Conservation (phyloP, 2,113 vertebrate genomes). For the Mesoclemmys tuberculata region DNA sequence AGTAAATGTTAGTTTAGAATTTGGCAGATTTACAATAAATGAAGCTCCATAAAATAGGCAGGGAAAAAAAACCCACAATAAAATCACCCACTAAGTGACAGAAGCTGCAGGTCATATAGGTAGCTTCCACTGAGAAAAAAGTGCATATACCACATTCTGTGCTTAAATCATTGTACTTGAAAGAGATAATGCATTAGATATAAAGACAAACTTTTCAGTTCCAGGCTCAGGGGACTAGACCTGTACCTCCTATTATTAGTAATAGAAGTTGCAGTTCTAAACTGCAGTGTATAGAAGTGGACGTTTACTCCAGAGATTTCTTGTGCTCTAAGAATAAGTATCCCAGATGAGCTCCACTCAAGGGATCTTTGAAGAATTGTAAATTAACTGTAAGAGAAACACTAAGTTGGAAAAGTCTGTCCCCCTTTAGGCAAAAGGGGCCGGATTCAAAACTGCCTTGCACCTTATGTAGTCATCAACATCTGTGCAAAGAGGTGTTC, state of each 20-base stretch:
- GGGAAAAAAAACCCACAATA: not conserved
- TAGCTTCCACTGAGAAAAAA: not conserved
- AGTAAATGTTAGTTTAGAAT: not conserved
- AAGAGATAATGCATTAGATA: not conserved
- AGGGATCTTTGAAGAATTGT: not conserved
- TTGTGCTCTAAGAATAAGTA: not conserved
- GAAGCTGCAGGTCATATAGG: not conserved
- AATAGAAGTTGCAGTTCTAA: rapidly evolving
- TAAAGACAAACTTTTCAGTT: not conserved
- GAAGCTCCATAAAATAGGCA: not conserved
- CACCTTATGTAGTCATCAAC: not conserved
- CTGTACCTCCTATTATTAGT: not conserved
- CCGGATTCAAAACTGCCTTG: not conserved
- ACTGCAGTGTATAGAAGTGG: not conserved
- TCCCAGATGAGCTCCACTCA: not conserved
- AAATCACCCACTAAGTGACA: not conserved
- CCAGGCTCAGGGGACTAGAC: not conserved
- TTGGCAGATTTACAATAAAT: not conserved
- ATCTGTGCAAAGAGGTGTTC: not conserved
- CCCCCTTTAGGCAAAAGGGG: not conserved
- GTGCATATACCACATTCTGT: not conserved
- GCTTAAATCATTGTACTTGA: not conserved
- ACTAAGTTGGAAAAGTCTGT: not conserved
- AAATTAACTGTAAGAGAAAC: not conserved
- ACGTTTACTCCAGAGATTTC: not conserved